Evolutionary conservation across 2,797 vertebrate genomes (phyloP).

Genomic region (Eospalax fontanierii): DNA sequence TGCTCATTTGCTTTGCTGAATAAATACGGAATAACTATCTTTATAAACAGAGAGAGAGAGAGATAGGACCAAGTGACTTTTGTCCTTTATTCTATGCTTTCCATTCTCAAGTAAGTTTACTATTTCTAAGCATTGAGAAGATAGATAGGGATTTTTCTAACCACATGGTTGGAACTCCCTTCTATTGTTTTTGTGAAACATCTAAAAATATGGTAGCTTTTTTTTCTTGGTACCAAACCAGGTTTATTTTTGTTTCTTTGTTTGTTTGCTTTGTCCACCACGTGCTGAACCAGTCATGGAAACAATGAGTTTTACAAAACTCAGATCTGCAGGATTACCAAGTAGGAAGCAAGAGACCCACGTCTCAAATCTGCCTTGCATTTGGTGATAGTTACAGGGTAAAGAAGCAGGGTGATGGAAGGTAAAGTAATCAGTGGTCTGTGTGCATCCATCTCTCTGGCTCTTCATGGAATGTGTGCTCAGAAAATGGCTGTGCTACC

Average conservation of each 20-base stretch:
- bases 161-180: slow-evolving; percentile 26
- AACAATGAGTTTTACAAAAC: background rate
- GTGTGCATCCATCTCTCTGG: background rate
- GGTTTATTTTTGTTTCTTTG: too few relatives aligned
- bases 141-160: slow-evolving; percentile 52
- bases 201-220: slow-evolving; percentile 13
- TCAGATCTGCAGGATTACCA: background rate
- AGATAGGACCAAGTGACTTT: slow-evolving; percentile 23
- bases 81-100: slow-evolving; percentile 47
- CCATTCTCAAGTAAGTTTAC: slow-evolving; percentile 55
- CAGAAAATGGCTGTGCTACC: background rate
- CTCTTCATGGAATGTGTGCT: background rate
- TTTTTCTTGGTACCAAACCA: background rate
- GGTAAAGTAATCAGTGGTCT: background rate
- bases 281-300: background rate
- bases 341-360: background rate
- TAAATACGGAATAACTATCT: background rate
- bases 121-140: slow-evolving; percentile 60
- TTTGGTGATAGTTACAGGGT: background rate
- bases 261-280: background rate
- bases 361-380: background rate
- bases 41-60: background rate
- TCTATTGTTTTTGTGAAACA: slow-evolving; percentile 38
- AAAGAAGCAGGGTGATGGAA: background rate
- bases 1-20: background rate